These are phyloP conservation scores for Protobothrops flavoviridis DNA, from an alignment of 2,113 vertebrate genomes.

Conservation along the genomic window DNA sequence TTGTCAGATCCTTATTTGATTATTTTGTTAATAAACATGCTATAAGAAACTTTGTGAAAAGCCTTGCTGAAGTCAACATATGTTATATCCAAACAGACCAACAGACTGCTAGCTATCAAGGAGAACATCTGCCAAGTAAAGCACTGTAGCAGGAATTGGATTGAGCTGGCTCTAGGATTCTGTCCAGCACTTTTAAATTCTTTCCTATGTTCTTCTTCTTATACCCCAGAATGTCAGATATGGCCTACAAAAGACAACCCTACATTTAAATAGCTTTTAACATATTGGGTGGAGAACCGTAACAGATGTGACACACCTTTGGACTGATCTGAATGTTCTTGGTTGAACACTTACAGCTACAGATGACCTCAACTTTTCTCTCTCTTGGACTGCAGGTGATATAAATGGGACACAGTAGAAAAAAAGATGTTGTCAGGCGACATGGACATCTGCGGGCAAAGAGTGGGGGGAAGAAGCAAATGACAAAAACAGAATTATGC, in stretches of 20 bases:
- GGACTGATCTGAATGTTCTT: neutral
- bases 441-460: neutral
- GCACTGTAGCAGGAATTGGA: neutral
- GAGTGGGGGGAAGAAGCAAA: neutral
- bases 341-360: neutral
- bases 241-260: neutral
- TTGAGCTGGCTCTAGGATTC: neutral
- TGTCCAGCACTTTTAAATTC: neutral
- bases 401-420: neutral
- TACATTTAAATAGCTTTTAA: neutral
- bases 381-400: neutral
- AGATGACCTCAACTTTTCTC: neutral
- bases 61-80: neutral
- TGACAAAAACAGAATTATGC: neutral
- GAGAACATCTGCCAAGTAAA: neutral
- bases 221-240: neutral
- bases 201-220: neutral
- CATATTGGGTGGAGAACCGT: neutral
- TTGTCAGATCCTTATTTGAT: neutral
- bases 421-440: neutral
- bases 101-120: neutral
- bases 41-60: neutral
- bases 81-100: neutral
- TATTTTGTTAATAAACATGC: neutral
- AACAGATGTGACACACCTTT: neutral